These are phyloP conservation scores for Thumatha senex DNA, from an alignment of 2,888 invertebrate genomes.

Conservation along the genomic window DNA sequence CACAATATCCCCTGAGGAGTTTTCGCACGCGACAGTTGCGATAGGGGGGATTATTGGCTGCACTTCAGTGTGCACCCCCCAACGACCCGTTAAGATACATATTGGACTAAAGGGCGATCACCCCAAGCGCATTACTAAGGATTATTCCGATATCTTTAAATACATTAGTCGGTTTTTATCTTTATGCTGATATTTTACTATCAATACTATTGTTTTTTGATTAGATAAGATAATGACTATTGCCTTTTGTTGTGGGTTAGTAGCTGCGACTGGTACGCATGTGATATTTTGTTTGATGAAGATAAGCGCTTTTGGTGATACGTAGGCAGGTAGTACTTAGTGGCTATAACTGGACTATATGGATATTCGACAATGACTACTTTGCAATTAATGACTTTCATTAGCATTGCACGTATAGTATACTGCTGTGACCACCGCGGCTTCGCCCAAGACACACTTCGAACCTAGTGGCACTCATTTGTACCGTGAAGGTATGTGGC, in stretches of 20 bases:
- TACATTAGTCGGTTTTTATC: conserved; percentile 70
- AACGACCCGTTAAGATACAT: conserved; percentile 61
- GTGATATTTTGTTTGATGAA: background rate
- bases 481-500: no score
- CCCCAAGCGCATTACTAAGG: conserved; percentile 66
- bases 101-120: conserved; percentile 63
- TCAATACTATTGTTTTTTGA: conserved; percentile 28
- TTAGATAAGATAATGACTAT: conserved; percentile 21
- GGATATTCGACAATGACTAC: no score
- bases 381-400: no score
- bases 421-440: no score
- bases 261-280: background rate
- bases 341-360: no score
- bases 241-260: conserved; percentile 1
- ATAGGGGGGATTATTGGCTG: conserved; percentile 73
- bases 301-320: background rate
- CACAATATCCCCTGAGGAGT: conserved; percentile 58
- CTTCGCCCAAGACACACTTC: no score
- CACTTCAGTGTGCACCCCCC: conserved; percentile 75
- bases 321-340: no score
- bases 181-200: conserved; percentile 55
- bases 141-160: conserved; percentile 76
- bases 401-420: no score
- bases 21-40: conserved; percentile 64
- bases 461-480: no score